Percentiles rank a stretch among this genome's conserved stretches.
Conservation (phyloP, 2,797 vertebrate genomes). For the Alexandromys oeconomus region DNA sequence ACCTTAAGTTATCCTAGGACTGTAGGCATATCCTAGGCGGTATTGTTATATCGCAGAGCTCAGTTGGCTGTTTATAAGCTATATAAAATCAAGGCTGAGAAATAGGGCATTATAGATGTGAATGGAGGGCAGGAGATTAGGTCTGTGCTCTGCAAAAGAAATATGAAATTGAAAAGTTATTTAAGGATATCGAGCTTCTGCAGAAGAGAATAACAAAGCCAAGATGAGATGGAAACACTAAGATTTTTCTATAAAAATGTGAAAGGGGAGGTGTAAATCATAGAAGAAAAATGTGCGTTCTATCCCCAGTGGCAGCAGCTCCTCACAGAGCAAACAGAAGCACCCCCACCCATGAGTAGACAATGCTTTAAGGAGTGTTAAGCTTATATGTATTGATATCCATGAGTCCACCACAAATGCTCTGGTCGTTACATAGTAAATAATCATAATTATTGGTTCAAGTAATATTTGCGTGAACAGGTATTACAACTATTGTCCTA, state of each 20-base stretch:
- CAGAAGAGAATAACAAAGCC: slow-evolving; percentile 15
- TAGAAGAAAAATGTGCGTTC: neutral
- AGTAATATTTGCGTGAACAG: neutral
- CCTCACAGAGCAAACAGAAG: neutral
- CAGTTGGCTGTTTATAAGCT: neutral
- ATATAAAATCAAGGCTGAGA: neutral
- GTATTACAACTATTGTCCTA: neutral
- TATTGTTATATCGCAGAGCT: neutral
- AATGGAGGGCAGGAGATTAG: neutral
- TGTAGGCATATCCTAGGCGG: neutral
- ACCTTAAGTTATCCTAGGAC: neutral
- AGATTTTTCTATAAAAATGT: neutral
- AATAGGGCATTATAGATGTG: neutral
- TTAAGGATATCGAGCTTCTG: neutral
- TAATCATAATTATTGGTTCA: neutral
- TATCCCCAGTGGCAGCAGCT: neutral
- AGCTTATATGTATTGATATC: neutral
- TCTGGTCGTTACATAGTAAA: neutral
- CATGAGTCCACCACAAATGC: neutral
- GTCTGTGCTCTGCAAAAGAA: slow-evolving; percentile 63
- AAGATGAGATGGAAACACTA: neutral
- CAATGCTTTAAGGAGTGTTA: neutral
- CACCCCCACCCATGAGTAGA: accelerated
- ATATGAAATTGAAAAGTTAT: slow-evolving; percentile 67
- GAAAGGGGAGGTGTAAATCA: neutral